These are phyloP conservation scores for Camponotus pennsylvanicus DNA, from an alignment of 1,140 invertebrate genomes.

Conservation along the genomic window DNA sequence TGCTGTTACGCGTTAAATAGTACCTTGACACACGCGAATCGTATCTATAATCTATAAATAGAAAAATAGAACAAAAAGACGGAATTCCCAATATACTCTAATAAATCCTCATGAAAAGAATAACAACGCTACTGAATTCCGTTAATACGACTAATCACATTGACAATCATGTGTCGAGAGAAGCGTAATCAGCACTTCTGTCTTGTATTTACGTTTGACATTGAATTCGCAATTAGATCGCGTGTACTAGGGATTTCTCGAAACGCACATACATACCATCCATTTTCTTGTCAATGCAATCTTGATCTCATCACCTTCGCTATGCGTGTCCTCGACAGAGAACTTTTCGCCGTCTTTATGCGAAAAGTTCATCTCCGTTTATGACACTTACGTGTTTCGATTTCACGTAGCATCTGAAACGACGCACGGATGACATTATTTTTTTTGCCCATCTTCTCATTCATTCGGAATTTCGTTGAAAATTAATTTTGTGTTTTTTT, in stretches of 20 bases:
- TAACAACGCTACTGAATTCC: constrained; percentile 12
- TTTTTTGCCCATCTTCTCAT: constrained; percentile 47
- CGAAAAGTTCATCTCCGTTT: constrained; percentile 1
- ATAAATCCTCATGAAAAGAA: background rate
- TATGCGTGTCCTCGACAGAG: constrained; percentile 37
- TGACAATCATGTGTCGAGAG: constrained; percentile 9
- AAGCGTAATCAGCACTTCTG: constrained; percentile 18
- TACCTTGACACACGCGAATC: background rate
- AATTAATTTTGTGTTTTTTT: background rate
- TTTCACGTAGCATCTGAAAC: constrained; percentile 41
- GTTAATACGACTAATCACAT: constrained; percentile 48
- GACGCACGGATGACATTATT: constrained; percentile 43
- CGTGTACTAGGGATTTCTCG: constrained; percentile 11
- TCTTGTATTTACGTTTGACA: background rate
- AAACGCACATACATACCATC: constrained; percentile 42
- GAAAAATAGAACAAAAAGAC: background rate
- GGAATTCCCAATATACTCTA: constrained; percentile 13
- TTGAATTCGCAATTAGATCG: constrained; percentile 24
- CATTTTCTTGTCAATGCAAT: constrained; percentile 31
- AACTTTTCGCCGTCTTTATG: constrained; percentile 31
- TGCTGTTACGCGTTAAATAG: background rate
- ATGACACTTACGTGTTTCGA: constrained; percentile 40
- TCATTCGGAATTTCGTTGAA: constrained; percentile 52
- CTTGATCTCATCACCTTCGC: constrained; percentile 37
- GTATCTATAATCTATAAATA: background rate